Conservation (phyloP, 2,888 invertebrate genomes). For the Ommatoiulus sabulosus region DNA sequence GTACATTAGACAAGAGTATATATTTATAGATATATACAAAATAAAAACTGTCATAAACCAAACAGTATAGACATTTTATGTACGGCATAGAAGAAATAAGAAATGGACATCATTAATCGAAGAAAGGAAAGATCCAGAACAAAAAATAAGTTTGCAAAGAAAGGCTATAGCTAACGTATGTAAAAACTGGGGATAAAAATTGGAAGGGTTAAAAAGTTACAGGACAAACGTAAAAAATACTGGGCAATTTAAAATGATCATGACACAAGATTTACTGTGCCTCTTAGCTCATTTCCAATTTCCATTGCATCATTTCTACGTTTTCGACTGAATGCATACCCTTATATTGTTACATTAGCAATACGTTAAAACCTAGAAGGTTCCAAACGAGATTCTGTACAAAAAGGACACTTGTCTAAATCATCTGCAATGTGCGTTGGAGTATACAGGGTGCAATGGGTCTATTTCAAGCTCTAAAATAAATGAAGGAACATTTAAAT, state of each 20-base stretch:
- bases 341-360: conserved; percentile 1
- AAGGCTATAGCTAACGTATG: background rate
- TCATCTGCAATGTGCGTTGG: conserved; percentile 32
- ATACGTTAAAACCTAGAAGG: background rate
- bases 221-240: background rate
- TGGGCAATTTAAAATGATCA: background rate
- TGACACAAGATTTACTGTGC: background rate
- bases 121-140: background rate
- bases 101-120: background rate
- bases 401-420: conserved; percentile 45
- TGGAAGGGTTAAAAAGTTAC: background rate
- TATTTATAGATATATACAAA: conserved; percentile 53
- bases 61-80: conserved; percentile 16
- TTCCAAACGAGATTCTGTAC: conserved; percentile 33
- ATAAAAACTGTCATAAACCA: conserved; percentile 36
- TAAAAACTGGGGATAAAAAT: background rate
- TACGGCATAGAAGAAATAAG: conserved; percentile 34
- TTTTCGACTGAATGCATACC: background rate
- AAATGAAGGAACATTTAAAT: background rate
- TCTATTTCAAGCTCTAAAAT: background rate
- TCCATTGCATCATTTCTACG: conserved; percentile 2
- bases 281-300: conserved; percentile 30
- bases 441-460: conserved; percentile 21
- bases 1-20: conserved; percentile 36
- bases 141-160: background rate